Base-by-base conservation (phyloP, 2,888 invertebrate genomes). In the Busseola fusca region DNA sequence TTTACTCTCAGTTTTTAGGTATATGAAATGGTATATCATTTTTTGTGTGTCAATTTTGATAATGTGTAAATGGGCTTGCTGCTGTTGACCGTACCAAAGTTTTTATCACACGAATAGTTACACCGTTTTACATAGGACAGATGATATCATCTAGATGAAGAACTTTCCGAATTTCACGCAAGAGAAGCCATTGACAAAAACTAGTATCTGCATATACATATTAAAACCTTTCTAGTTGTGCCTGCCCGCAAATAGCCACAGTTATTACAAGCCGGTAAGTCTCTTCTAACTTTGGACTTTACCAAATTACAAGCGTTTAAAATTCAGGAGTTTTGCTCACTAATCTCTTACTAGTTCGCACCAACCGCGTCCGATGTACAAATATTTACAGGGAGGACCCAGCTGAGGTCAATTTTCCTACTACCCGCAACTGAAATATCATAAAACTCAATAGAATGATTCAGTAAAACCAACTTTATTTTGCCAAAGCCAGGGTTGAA, bases 341-440 rank as follows among this genome's bases (percentile, higher is more conserved):
- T 94, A 93, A 93, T 93, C 93, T 92, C 88, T 91, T 90, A 90
- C 91, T 91, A 90, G 90, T 92, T 92, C 91, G 87, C 92, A 90
- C 90, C 90, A 88, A 89, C 87, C 90, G 88, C 90, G 91, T 92
- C 89, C 89, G 86, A 87, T 91, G 89, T 88, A 91, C 95, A 94
- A 95, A 95, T 93, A 94, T 94, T 95, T 95, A 92, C 93, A 91
- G 91, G 91, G 89, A 90, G 91, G 89, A 90, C 89, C 90, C 93
- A 92, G 90, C 93, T 93, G 93, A 95, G 95, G 95, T 95, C 94
- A 95, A 94, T 95, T 94, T 95, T 91, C 89, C 87, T 74, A 71
- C 67, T 37, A 27, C 71, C 52, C 79, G 82, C 58, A 62, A 18
- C 72, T 52, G 85, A 89, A 93, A 92, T 73, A 82, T 67, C 86